Conservation (phyloP, 2,797 vertebrate species). For the Lindbergichthys nudifrons region DNA sequence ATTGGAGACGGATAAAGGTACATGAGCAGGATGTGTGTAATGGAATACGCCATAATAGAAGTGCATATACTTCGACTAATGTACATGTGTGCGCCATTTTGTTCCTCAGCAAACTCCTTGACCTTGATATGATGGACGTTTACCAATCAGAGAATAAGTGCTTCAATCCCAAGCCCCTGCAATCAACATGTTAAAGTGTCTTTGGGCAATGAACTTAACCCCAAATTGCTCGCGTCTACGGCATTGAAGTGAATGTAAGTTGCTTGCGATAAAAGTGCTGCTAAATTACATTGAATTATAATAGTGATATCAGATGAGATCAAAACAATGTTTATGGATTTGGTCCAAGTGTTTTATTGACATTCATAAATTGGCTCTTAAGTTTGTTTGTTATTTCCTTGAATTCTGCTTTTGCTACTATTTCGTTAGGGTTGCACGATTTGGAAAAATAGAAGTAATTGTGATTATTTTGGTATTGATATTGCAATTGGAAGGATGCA, state of each 20-base stretch:
- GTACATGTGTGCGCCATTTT: not conserved
- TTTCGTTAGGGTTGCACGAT: no score
- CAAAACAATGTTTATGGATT: slow-evolving; percentile 40
- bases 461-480: no score
- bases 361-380: slow-evolving; percentile 28
- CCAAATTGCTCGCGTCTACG: no score
- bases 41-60: slow-evolving; percentile 52
- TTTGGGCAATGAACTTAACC: no score
- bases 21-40: slow-evolving; percentile 46
- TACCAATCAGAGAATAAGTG: no score
- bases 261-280: no score
- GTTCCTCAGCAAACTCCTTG: not conserved
- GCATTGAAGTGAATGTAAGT: no score
- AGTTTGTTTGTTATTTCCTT: slow-evolving; percentile 13
- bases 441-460: no score
- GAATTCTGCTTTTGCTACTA: slow-evolving; percentile 5
- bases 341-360: slow-evolving; percentile 24
- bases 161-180: no score
- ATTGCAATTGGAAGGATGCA: no score
- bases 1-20: slow-evolving; percentile 44
- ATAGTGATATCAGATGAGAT: slow-evolving; percentile 38
- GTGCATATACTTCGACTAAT: slow-evolving; percentile 21
- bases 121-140: slow-evolving; percentile 2
- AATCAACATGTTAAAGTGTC: no score
- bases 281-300: no score